Base-by-base conservation (phyloP, 1,140 invertebrate genomes). In the Lepidurus packardi region DNA sequence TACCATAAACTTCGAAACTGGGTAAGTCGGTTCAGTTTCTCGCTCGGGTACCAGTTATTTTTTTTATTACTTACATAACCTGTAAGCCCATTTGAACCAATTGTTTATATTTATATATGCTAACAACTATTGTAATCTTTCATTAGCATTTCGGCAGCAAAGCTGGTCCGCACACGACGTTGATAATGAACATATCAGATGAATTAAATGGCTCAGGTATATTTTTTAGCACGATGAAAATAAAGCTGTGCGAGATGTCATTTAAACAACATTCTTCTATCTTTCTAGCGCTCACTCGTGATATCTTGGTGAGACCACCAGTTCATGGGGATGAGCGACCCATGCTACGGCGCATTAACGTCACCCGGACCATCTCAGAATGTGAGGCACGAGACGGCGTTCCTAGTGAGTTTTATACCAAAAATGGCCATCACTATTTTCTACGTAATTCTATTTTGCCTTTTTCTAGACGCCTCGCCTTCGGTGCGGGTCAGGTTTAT, bases 401-500 rank as follows among this genome's bases (percentile, higher is more conserved):
- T 65, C 53, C 53, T n/a, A 21, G 53, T 65, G 21, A 7, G 21
- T 13, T 3, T 13, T 47, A 3, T 47, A 16, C 0, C 45, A 65
- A 65, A 16, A 1, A n/a, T 21, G 16, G 7, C 21, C 53, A 21
- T 65, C 16, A 65, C n/a, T 65, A 6, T n/a, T 16, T 16, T 65
- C 0, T 25, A 65, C 53, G 13, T 13, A 11, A 24, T 43, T 24
- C 9, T 42, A 13, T 78, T 73, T 43, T 44, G 16, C 44, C 13
- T 11, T 16, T 43, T 43, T 21, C 21, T 24, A 74, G 78, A 44
- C 44, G 34, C 75, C 8, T 73, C 94, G 73, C 94, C 94, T 24
- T 91, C 93, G 47, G 94, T 96, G 85, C 89, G 94, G 82, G 94
- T 98, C 21, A 95, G 97, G 86, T 98, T 97, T 83, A 96, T 98